Evolutionary conservation across 2,113 vertebrate species (phyloP).

Genomic region (Bostrychus sinensis): DNA sequence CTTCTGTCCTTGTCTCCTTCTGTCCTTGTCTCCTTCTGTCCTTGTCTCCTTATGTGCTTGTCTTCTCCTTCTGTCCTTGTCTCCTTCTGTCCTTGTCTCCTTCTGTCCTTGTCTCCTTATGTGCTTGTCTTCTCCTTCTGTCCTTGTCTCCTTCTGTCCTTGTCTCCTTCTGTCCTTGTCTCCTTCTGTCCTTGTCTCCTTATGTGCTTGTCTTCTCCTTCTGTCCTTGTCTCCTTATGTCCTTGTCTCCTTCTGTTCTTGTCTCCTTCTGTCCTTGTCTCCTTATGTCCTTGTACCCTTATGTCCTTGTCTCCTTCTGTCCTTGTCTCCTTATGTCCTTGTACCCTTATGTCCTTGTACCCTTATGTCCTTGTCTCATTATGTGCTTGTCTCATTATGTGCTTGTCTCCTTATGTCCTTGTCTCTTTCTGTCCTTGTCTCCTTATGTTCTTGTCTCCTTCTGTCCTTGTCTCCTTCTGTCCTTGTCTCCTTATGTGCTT

Average conservation of each 20-base stretch:
- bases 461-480: not conserved
- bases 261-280: no score
- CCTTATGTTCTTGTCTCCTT: not conserved
- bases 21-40: no score
- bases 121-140: not conserved
- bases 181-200: not conserved
- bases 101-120: not conserved
- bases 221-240: not conserved
- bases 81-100: not conserved
- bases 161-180: not conserved
- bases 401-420: not conserved
- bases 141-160: no score
- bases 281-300: not conserved
- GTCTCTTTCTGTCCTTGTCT: not conserved
- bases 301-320: not conserved
- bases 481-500: no score
- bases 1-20: not conserved
- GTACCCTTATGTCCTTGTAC: not conserved
- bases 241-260: no score
- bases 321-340: not conserved
- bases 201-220: not conserved
- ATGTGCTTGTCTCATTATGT: no score
- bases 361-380: no score
- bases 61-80: not conserved
- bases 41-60: not conserved